phyloP scores from a whole-genome alignment of 2,888 invertebrate species.

The Agrochola circellaris region DNA sequence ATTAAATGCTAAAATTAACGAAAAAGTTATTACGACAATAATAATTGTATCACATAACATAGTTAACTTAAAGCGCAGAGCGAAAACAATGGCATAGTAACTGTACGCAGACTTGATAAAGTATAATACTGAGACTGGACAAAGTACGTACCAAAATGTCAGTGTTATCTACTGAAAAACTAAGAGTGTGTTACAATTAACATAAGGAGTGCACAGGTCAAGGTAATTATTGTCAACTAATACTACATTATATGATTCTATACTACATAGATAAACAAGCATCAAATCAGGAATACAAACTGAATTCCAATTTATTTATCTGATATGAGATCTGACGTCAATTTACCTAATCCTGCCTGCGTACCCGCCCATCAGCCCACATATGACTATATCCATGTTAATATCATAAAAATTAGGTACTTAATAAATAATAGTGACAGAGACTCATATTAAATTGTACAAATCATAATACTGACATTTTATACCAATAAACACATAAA shows the following conservation, averaged over 20 bases:
- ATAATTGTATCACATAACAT: conserved; percentile 31
- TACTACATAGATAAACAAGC: not conserved
- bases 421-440: conserved; percentile 27
- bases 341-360: not conserved
- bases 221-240: conserved; percentile 23
- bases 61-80: conserved; percentile 16
- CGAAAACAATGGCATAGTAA: conserved; percentile 20
- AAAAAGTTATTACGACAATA: conserved; percentile 37
- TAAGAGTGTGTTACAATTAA: conserved; percentile 5
- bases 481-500: conserved; percentile 26
- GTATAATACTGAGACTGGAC: conserved; percentile 13
- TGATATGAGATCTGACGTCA: conserved; percentile 9
- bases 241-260: not conserved
- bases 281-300: not conserved
- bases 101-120: conserved; percentile 6
- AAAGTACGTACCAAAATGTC: conserved; percentile 24
- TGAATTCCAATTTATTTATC: conserved; percentile 15
- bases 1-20: conserved; percentile 39
- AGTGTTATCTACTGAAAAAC: conserved; percentile 20
- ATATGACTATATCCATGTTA: conserved; percentile 50
- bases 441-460: conserved; percentile 49
- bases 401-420: conserved; percentile 42
- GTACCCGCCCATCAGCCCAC: not conserved
- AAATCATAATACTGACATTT: conserved; percentile 68
- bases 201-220: conserved; percentile 1